Evolutionary conservation across 2,888 invertebrate genomes (phyloP), one percentile per base, ranked within the genome.

Genomic region (Pristionchus fissidentatus): DNA sequence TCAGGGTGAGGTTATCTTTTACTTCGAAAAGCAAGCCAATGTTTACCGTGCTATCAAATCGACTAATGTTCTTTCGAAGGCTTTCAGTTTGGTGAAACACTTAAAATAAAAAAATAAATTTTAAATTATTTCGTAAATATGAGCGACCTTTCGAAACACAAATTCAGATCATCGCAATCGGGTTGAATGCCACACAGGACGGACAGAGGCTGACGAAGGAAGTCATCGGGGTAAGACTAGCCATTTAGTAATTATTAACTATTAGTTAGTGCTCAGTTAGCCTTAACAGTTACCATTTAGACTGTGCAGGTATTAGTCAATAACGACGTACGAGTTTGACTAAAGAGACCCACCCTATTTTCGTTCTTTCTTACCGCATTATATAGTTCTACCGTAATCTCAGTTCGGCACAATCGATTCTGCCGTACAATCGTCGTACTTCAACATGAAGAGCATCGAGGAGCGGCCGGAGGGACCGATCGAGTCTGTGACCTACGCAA

Each of bases 81-180:
- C n/a, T n/a, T n/a, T n/a, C n/a, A n/a, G n/a, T n/a, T n/a, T n/a
- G n/a, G n/a, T n/a, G n/a, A n/a, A n/a, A n/a, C n/a, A n/a, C n/a
- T n/a, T n/a, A n/a, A n/a, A n/a, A n/a, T n/a, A n/a, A n/a, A n/a
- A n/a, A n/a, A n/a, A n/a, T n/a, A n/a, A n/a, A n/a, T n/a, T n/a
- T n/a, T n/a, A n/a, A n/a, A n/a, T n/a, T n/a, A n/a, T n/a, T n/a
- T n/a, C n/a, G n/a, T n/a, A n/a, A n/a, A n/a, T n/a, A n/a, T n/a
- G n/a, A n/a, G n/a, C n/a, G n/a, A n/a, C n/a, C n/a, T n/a, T n/a
- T n/a, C n/a, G n/a, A n/a, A n/a, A 10, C 49, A n/a, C n/a, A n/a
- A n/a, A n/a, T 19, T 43, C 22, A 81, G 81, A 81, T 81, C 62
- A 62, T 81, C 32, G 81, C 81, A 7, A 62, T 81, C 62, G 81